Evolutionary conservation across 2,888 invertebrate genomes (phyloP).

Genomic region (Boloria euphrosyne): DNA sequence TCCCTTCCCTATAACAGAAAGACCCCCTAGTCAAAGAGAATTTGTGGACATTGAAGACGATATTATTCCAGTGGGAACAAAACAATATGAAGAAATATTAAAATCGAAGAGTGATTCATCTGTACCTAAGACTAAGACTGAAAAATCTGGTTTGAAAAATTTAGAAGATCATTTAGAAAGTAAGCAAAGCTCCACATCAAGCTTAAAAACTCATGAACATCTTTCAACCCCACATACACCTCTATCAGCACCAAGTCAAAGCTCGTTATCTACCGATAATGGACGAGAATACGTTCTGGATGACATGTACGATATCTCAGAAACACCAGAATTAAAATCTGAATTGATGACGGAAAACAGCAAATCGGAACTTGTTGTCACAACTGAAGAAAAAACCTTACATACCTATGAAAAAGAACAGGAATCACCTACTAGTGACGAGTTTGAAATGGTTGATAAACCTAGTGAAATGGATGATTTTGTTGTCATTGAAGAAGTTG

Average conservation of each 20-base stretch:
- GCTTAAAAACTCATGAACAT: conserved; percentile 79
- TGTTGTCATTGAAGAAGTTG: conserved; percentile 94
- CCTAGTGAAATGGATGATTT: conserved; percentile 94
- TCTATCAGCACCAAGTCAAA: conserved; percentile 84
- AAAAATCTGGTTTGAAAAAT: conserved; percentile 68
- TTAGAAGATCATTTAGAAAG: conserved; percentile 72
- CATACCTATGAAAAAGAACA: conserved; percentile 81
- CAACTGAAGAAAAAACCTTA: conserved; percentile 82
- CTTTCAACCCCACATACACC: conserved; percentile 83
- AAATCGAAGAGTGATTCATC: conserved; percentile 78
- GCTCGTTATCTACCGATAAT: conserved; percentile 85
- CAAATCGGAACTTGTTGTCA: conserved; percentile 82
- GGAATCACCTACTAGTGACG: conserved; percentile 91
- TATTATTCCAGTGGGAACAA: conserved; percentile 69
- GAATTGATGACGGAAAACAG: conserved; percentile 73
- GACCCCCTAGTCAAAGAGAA: conserved; percentile 76
- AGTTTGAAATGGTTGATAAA: conserved; percentile 93
- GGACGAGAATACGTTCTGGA: conserved; percentile 84
- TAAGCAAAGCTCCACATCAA: conserved; percentile 83
- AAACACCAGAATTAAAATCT: conserved; percentile 82
- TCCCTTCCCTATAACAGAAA: conserved; percentile 74
- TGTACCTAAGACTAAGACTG: conserved; percentile 75
- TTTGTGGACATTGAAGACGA: conserved; percentile 75
- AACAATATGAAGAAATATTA: conserved; percentile 76
- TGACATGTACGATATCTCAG: conserved; percentile 82